These are phyloP conservation scores for Drosophila koepferae DNA, from an alignment of 2,888 invertebrate genomes.

Conservation along the genomic window DNA sequence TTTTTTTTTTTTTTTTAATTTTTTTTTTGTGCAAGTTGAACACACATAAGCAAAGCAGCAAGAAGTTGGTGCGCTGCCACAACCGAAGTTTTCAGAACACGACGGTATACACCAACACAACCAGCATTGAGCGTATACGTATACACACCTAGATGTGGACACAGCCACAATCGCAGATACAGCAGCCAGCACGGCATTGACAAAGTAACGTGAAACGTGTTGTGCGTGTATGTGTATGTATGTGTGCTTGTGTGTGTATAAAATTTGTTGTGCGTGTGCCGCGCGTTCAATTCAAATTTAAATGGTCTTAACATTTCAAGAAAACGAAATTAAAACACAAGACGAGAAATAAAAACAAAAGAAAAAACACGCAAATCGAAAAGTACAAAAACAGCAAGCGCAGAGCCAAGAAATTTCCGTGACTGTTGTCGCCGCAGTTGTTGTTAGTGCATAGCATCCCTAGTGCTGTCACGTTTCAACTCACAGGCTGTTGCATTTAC, in stretches of 20 bases:
- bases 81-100: constrained; percentile 49
- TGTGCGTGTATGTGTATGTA: constrained; percentile 29
- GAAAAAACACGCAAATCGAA: constrained; percentile 22
- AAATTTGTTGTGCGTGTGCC: constrained; percentile 30
- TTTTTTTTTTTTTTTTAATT: constrained; percentile 30
- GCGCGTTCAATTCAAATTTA: constrained; percentile 40
- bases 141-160: constrained; percentile 31
- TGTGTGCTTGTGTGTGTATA: constrained; percentile 39
- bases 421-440: constrained; percentile 12
- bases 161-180: constrained; percentile 42
- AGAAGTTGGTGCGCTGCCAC: constrained; percentile 47
- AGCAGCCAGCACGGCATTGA: constrained; percentile 40
- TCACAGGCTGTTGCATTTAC: constrained; percentile 47
- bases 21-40: constrained; percentile 45
- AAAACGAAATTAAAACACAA: constrained; percentile 12
- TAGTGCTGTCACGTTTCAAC: constrained; percentile 60
- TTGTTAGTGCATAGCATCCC: constrained; percentile 58
- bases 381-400: constrained; percentile 35
- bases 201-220: constrained; percentile 55
- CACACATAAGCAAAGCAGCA: constrained; percentile 35
- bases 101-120: constrained; percentile 59
- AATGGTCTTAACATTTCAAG: constrained; percentile 28
- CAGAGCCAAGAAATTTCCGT: constrained; percentile 42
- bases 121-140: constrained; percentile 56
- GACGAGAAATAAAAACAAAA: constrained; percentile 2